Base-by-base conservation (phyloP, 2,113 vertebrate species). In the Spermophilus dauricus region DNA sequence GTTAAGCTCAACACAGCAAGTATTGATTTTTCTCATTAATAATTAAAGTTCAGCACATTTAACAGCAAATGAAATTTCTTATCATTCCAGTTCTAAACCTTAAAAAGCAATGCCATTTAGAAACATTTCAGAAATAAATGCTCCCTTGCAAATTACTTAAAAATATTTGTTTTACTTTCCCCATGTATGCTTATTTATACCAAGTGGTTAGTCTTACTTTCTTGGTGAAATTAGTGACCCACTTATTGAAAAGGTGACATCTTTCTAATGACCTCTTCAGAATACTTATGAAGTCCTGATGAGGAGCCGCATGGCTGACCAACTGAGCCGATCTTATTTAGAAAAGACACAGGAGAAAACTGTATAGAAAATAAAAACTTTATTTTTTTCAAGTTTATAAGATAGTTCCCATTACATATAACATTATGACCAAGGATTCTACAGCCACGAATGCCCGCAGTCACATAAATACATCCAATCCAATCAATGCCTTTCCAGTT, bases 291-390 rank as follows among this genome's bases (percentile, higher is more conserved):
- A 93, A 94, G 86, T 65, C 56, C 58, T 69, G 83, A 34, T 86
- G 37, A 88, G 85, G 13, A 8, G 13, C 89, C 34, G n/a, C 32
- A 78, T 0, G n/a, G 75, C 84, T 76, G 39, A 69, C 58, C 56
- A 88, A 45, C 26, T 51, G 70, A 70, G 51, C 42, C 77, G 69
- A 77, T 67, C 51, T 53, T 95, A 89, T 70, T 96, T 77, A 98
- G 94, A 98, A 95, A 98, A 97, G 51, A 98, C 92, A 96, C 97
- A 78, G 89, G 95, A 95, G 81, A 98, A 94, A 86, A 53, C 72
- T 91, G 89, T 98, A 98, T 85, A 99, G 99, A 99, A 99, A 99
- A 99, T 99, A 99, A 98, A 99, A 98, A 97, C 94, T 99, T 99
- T 98, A 98, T 98, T 98, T 96, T 96, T 98, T 98, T 98, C 98